Evolutionary conservation across 1,140 invertebrate species (phyloP), one percentile per base, ranked within the genome.

Genomic region (Vanessa atalanta): DNA sequence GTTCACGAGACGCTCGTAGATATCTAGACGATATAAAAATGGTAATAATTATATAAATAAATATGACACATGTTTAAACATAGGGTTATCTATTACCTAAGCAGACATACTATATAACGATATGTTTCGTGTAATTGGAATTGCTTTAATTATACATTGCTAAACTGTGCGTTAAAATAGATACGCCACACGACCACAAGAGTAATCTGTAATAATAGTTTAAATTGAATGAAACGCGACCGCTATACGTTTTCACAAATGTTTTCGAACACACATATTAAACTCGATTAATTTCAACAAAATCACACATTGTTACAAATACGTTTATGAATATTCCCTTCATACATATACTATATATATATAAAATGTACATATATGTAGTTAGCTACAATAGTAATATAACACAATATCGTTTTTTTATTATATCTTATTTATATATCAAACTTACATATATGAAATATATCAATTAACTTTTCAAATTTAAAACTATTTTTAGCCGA

Each of bases 111-210:
- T 43, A 9, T 43, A 43, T 43, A 9, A 23, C 23, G 0, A 57
- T 57, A 23, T 26, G 53, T 57, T 57, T 1, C 12, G 53, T 23
- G 8, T 57, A 57, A 57, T 57, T 57, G 53, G 16, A 37, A 61
- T 37, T 12, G 66, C 53, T 70, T 70, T 70, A 70, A 70, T 70
- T 43, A 70, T 60, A 70, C 23, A 70, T 70, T 70, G 67, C 55
- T 70, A 47, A 70, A 70, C 43, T 61, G 53, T 57, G 53, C 53
- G 37, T 61, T 61, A 70, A 70, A 69, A 70, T 70, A 70, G 67
- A 60, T 60, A 51, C n/a, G 37, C 51, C 66, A 20, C 57, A 23
- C 16, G 16, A 70, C 67, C 67, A 31, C 67, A 61, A 70, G 5
- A 26, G 51, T 61, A 61, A 61, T 43, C 55, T 47, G 67, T 55